phyloP scores from a whole-genome alignment of 2,888 invertebrate genomes.

The Papilio elwesi region DNA sequence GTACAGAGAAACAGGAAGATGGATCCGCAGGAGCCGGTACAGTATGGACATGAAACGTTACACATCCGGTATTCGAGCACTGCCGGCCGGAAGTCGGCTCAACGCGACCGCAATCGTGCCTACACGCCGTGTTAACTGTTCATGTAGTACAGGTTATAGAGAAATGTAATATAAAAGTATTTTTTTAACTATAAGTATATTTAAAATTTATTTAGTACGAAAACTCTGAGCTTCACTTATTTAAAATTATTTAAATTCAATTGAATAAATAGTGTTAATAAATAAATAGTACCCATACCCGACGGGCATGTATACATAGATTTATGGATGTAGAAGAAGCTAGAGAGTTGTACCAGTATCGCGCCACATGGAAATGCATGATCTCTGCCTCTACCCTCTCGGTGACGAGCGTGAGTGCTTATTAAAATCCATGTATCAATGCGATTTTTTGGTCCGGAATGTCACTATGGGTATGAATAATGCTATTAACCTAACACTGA shows the following conservation, averaged over 20 bases:
- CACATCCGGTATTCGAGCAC: constrained; percentile 66
- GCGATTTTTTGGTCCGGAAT: no score
- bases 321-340: no score
- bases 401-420: no score
- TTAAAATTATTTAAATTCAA: background rate
- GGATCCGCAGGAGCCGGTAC: constrained; percentile 56
- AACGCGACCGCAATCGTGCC: constrained; percentile 57
- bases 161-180: background rate
- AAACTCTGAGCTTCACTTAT: background rate
- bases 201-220: background rate
- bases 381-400: no score
- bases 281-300: no score
- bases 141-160: background rate
- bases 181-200: background rate
- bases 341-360: no score
- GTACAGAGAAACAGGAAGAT: constrained; percentile 59
- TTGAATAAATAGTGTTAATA: no score
- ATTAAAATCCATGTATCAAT: no score
- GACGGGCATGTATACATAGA: no score
- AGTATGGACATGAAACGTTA: constrained; percentile 52
- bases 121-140: background rate
- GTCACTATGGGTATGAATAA: no score
- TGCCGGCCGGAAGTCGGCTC: constrained; percentile 60
- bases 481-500: no score
- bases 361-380: no score